Conservation (phyloP, 2,797 vertebrate genomes). For the Melanotaenia maccullochi region DNA sequence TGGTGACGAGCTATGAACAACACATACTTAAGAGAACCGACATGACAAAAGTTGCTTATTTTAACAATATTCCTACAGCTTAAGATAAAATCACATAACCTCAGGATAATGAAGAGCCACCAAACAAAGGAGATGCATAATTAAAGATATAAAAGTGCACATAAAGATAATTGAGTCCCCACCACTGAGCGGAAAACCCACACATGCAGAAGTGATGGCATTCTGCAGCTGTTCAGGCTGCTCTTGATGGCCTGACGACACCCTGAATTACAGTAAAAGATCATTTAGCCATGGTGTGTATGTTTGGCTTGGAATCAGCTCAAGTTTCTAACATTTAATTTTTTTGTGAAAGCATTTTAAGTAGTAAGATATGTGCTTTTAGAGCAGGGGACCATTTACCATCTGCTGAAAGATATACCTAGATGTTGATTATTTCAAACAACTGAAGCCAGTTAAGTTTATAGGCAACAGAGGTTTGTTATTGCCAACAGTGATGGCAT, state of each 20-base stretch:
- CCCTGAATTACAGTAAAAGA: constrained; percentile 4
- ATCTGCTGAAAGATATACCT: background rate
- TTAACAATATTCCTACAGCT: no score
- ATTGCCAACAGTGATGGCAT: background rate
- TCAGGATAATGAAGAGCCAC: background rate
- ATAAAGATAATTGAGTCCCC: constrained; percentile 8
- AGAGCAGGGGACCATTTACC: background rate
- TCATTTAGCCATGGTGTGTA: constrained; percentile 10
- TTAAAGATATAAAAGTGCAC: background rate
- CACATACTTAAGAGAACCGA: no score
- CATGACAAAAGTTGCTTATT: no score
- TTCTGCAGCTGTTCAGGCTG: constrained; percentile 36
- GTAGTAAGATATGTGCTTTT: background rate
- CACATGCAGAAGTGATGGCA: constrained; percentile 33
- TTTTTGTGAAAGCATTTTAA: background rate
- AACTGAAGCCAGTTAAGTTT: background rate
- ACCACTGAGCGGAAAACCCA: background rate
- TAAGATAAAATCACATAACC: background rate
- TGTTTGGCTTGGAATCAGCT: constrained; percentile 4
- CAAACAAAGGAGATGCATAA: background rate
- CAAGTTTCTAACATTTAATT: background rate
- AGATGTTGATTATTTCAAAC: background rate
- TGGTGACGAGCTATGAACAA: no score
- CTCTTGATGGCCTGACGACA: constrained; percentile 24
- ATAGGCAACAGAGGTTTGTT: background rate